A percentile compares a stretch with the other conserved stretches of the same genome.
These are phyloP conservation scores for Brachypteracias leptosomus DNA, from an alignment of 2,113 vertebrate species.

Conservation along the genomic window DNA sequence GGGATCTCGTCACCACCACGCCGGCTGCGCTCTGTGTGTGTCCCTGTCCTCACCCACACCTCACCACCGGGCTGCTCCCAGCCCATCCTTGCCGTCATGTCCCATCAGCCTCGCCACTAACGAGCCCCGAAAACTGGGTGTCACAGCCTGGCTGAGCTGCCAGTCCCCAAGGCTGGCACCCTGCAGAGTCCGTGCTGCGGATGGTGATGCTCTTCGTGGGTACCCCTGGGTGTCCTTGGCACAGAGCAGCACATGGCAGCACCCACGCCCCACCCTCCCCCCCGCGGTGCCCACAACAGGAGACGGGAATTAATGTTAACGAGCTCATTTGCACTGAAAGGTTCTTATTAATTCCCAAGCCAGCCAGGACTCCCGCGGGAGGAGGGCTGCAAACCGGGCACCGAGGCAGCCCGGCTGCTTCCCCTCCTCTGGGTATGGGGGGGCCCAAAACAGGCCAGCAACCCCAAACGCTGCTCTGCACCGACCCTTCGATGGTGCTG, in stretches of 20 bases:
- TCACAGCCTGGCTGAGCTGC: not conserved
- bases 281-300: not conserved
- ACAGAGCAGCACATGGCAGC: not conserved
- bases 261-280: not conserved
- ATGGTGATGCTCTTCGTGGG: not conserved
- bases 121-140: not conserved
- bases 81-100: not conserved
- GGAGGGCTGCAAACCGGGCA: not conserved
- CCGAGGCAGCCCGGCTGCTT: not conserved
- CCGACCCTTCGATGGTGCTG: fast-evolving
- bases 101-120: not conserved
- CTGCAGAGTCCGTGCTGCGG: fast-evolving
- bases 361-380: fast-evolving
- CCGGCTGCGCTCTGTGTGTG: fast-evolving
- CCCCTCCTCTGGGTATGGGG: not conserved
- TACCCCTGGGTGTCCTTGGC: no score
- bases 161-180: not conserved
- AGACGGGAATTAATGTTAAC: slow-evolving; percentile 14
- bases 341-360: not conserved
- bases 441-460: not conserved
- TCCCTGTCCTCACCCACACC: not conserved
- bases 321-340: not conserved
- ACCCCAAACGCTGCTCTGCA: not conserved
- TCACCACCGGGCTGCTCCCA: no score
- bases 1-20: not conserved